These are phyloP conservation scores for Ecliptopera silaceata DNA, from an alignment of 2,888 invertebrate species.

Conservation along the genomic window DNA sequence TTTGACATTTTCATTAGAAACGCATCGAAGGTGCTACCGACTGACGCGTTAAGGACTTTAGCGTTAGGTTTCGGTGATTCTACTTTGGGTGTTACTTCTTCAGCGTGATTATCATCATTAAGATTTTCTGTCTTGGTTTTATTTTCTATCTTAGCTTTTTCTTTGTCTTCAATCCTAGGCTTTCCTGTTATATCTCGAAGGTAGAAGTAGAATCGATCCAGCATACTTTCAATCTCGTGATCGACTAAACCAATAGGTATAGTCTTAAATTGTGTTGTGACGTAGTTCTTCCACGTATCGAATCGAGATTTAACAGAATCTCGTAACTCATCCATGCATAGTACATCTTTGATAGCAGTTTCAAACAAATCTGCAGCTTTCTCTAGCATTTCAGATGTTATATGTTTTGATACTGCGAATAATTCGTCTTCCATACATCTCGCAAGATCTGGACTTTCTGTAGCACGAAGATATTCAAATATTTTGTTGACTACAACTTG, in stretches of 20 bases:
- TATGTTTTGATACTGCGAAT: slow-evolving; percentile 53
- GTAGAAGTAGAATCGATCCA: slow-evolving; percentile 68
- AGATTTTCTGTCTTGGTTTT: too few species aligned
- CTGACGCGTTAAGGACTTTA: slow-evolving; percentile 57
- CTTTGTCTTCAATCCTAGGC: slow-evolving; percentile 56
- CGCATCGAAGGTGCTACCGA: slow-evolving; percentile 65
- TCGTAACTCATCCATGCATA: slow-evolving; percentile 67
- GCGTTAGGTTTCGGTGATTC: slow-evolving; percentile 64
- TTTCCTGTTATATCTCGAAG: slow-evolving; percentile 66
- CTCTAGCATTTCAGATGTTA: slow-evolving; percentile 60
- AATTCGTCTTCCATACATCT: slow-evolving; percentile 63
- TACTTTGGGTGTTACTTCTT: slow-evolving; percentile 45
- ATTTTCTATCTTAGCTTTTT: slow-evolving; percentile 63
- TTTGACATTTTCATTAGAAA: slow-evolving; percentile 67
- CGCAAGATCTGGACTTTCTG: slow-evolving; percentile 61
- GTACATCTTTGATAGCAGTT: slow-evolving; percentile 67
- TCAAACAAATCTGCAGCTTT: slow-evolving; percentile 66
- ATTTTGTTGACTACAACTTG: slow-evolving; percentile 73
- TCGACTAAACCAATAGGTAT: slow-evolving; percentile 66
- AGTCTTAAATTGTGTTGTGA: slow-evolving; percentile 61
- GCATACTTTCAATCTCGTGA: slow-evolving; percentile 65
- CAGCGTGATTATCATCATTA: slow-evolving; percentile 48
- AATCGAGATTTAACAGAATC: slow-evolving; percentile 62
- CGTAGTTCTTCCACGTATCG: slow-evolving; percentile 67
- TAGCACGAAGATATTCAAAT: slow-evolving; percentile 67